These are phyloP conservation scores for Eupelmus urozonus DNA, from an alignment of 2,888 invertebrate species.

Conservation along the genomic window DNA sequence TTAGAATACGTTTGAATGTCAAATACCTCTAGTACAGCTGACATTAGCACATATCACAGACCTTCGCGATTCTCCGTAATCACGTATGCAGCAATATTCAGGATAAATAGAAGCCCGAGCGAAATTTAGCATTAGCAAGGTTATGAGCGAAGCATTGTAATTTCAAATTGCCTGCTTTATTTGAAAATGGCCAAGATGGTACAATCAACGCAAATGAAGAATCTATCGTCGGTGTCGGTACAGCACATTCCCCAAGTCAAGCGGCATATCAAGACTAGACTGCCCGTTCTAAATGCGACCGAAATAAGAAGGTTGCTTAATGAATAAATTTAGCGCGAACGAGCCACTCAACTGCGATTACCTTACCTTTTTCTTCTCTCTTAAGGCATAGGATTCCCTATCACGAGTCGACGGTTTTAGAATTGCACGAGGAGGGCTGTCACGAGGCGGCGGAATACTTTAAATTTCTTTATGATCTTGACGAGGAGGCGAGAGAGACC, in stretches of 20 bases:
- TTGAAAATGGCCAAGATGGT: constrained; percentile 23
- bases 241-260: constrained; percentile 66
- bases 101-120: no score
- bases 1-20: no score
- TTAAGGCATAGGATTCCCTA: constrained; percentile 79
- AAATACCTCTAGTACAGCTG: no score
- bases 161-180: background rate
- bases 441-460: constrained; percentile 79
- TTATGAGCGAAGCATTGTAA: background rate
- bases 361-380: background rate
- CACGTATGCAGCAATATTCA: no score
- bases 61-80: no score
- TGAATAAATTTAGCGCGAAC: background rate
- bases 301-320: constrained; percentile 72
- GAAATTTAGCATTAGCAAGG: background rate
- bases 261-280: constrained; percentile 68
- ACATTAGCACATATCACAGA: no score
- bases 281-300: constrained; percentile 72
- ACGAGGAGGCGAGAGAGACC: constrained; percentile 78
- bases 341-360: background rate
- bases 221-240: constrained; percentile 62
- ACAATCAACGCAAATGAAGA: constrained; percentile 10
- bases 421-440: constrained; percentile 79
- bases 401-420: constrained; percentile 79
- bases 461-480: constrained; percentile 80